phyloP scores from a whole-genome alignment of 2,888 invertebrate genomes.

The Melanargia galathea region DNA sequence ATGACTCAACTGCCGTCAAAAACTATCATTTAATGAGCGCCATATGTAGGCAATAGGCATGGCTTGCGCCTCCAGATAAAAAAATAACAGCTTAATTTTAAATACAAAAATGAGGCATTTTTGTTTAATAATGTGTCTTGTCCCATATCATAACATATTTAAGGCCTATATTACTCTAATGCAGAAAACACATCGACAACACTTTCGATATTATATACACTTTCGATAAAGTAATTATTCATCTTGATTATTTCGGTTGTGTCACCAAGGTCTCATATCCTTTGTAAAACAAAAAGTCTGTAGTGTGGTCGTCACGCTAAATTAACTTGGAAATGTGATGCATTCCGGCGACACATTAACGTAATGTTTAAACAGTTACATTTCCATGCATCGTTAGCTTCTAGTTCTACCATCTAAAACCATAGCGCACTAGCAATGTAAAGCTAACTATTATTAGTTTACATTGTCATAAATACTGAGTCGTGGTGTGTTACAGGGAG shows the following conservation, averaged over 20 bases:
- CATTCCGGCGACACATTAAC: not conserved
- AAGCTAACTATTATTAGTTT: conserved; percentile 4
- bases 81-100: no score
- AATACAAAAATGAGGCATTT: no score
- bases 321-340: not conserved
- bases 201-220: no score
- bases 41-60: no score
- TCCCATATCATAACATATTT: no score
- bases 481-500: conserved; percentile 1
- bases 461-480: not conserved
- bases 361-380: not conserved
- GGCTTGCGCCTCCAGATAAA: no score
- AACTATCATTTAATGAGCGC: no score
- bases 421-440: conserved; percentile 8
- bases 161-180: no score
- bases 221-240: not conserved
- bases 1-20: no score
- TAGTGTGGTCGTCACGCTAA: not conserved
- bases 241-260: not conserved
- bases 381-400: not conserved
- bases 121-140: no score
- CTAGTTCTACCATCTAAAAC: not conserved
- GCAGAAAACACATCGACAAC: no score
- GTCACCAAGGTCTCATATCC: not conserved
- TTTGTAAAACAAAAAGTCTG: not conserved